phyloP scores from a whole-genome alignment of 2,888 invertebrate species.

The Cheilosia vulpina region DNA sequence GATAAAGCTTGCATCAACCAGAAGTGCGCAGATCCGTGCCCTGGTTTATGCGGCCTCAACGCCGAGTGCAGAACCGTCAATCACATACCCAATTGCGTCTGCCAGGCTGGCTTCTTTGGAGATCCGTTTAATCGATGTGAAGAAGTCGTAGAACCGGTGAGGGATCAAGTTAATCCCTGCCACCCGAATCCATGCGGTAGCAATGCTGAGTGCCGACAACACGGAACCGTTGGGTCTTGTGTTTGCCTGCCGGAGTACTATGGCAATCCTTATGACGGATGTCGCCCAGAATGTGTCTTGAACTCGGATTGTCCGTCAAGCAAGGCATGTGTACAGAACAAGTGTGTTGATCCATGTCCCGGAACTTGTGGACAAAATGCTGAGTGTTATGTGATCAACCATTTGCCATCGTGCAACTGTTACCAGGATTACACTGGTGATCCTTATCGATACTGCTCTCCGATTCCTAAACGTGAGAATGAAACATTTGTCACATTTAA shows the following conservation, averaged over 20 bases:
- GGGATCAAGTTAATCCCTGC: slow-evolving; percentile 85
- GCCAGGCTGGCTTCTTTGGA: slow-evolving; percentile 87
- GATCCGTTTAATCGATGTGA: slow-evolving; percentile 89
- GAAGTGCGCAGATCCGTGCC: slow-evolving; percentile 91
- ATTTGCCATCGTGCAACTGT: slow-evolving; percentile 90
- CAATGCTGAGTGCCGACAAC: slow-evolving; percentile 87
- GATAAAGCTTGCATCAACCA: slow-evolving; percentile 90
- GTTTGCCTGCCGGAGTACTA: slow-evolving; percentile 88
- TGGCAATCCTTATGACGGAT: slow-evolving; percentile 88
- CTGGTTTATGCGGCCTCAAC: slow-evolving; percentile 89
- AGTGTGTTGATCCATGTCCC: slow-evolving; percentile 92
- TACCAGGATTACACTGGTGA: slow-evolving; percentile 88
- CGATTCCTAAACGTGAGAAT: slow-evolving; percentile 85
- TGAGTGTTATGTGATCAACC: slow-evolving; percentile 89
- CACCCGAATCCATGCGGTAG: slow-evolving; percentile 90
- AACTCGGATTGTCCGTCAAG: slow-evolving; percentile 91
- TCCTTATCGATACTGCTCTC: slow-evolving; percentile 87
- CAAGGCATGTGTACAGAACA: slow-evolving; percentile 89
- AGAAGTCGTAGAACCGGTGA: slow-evolving; percentile 80
- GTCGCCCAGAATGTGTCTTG: slow-evolving; percentile 91
- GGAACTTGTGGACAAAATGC: slow-evolving; percentile 90
- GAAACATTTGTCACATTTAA: not conserved
- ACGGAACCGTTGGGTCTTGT: slow-evolving; percentile 88
- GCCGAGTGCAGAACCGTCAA: slow-evolving; percentile 90
- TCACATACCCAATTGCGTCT: slow-evolving; percentile 90